A percentile compares a stretch with the other conserved stretches of the same genome.
phyloP scores from a whole-genome alignment of 2,797 vertebrate genomes.

The Bucorvus abyssinicus region DNA sequence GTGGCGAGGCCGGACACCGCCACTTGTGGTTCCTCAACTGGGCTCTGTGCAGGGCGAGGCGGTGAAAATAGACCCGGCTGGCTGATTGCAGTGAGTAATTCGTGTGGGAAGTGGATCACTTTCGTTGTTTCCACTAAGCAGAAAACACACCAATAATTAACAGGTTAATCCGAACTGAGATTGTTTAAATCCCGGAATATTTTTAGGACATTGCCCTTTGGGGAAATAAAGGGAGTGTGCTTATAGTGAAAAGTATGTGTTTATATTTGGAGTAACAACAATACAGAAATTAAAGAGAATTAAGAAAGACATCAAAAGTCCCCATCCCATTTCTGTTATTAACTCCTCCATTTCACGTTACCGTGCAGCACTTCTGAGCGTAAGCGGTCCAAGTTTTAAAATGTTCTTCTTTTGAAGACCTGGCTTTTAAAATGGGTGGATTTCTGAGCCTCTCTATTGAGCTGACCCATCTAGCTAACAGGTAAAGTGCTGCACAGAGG shows the following conservation, averaged over 20 bases:
- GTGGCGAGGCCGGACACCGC: not conserved
- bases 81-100: not conserved
- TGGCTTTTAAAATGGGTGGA: not conserved
- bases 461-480: not conserved
- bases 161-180: conserved; percentile 27
- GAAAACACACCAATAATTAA: conserved; percentile 28
- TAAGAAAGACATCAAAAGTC: conserved; percentile 60
- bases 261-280: conserved; percentile 58
- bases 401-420: not conserved
- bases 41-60: not conserved
- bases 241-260: conserved; percentile 46
- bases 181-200: conserved; percentile 27
- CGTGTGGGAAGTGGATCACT: not conserved
- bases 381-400: not conserved
- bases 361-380: not conserved
- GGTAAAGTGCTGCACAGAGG: conserved; percentile 7
- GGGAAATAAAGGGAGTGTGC: conserved; percentile 50
- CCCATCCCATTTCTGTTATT: conserved; percentile 21
- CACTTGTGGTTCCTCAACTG: not conserved
- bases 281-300: conserved; percentile 60
- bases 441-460: not conserved
- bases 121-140: not conserved
- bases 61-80: not conserved
- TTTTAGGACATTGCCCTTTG: conserved; percentile 47
- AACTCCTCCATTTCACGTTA: conserved; percentile 30